Evolutionary conservation across 2,888 invertebrate species (phyloP), one percentile per base, ranked within the genome.

Genomic region (Tiphia femorata): DNA sequence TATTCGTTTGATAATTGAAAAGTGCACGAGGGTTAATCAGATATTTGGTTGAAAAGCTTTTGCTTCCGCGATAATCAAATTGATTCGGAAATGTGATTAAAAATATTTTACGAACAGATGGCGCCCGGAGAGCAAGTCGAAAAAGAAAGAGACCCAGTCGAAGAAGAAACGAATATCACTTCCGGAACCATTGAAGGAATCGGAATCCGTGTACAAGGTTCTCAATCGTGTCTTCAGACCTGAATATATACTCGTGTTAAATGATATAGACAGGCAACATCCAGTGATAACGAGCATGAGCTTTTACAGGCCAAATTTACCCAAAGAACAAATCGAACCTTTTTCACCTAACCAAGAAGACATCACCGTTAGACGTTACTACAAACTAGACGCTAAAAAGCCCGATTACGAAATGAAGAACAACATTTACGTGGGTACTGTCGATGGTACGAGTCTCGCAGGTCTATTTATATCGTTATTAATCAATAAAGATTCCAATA

Each of bases 141-240:
- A 43, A 5, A 53, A 54, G 20, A 42, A 44, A 2, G 23, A 40
- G 12, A 29, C 19, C 6, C 6, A 14, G 14, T 14, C 20, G 19
- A 47, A 16, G 29, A 3, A 3, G 42, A 40, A n/a, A n/a, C n/a
- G n/a, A 30, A 25, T 33, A 2, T 29, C 33, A 35, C 66, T 57
- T 48, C 91, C 92, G 0, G 86, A 87, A 8, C 88, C 87, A 0
- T 77, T 92, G 35, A 77, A 86, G 0, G 84, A 87, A 16, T 88
- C 88, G 57, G 85, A 87, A 33, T 92, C 92, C 0, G 85, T 86
- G 0, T 88, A 86, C 52, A 88, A 88, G 76, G 76, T 86, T 51
- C 82, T 90, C 10, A 88, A 91, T 77, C 86, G 88, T 35, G 80
- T 86, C 27, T 84, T 92, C 21, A 88, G 86, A 61, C 93, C 93